Evolutionary conservation across 2,797 vertebrate genomes (phyloP).

Genomic region (Melanotaenia boesemani): DNA sequence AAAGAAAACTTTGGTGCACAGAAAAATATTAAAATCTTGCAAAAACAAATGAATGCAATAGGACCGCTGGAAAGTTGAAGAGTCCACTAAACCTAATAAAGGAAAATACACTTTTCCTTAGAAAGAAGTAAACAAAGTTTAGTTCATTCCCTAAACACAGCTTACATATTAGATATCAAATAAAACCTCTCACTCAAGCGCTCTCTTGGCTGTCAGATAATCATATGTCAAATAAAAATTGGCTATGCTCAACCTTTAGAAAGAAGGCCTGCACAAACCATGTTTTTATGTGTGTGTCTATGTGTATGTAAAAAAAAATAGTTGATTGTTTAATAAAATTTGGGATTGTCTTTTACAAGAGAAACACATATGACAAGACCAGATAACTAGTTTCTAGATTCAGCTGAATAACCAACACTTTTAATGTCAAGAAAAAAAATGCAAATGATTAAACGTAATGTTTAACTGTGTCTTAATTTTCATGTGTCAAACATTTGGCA

Average conservation of each 20-base stretch:
- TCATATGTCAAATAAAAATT: conserved; percentile 14
- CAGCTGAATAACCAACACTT: background rate
- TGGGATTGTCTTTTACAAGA: background rate
- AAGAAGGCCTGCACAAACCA: conserved; percentile 21
- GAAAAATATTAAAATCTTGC: background rate
- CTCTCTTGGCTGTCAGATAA: conserved; percentile 22
- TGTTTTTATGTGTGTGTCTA: conserved; percentile 3
- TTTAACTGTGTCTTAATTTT: background rate
- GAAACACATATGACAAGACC: background rate
- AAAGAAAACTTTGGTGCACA: background rate
- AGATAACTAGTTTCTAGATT: background rate
- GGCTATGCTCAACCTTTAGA: conserved; percentile 19
- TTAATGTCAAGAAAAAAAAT: conserved; percentile 4
- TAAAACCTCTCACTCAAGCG: background rate
- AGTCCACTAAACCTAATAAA: background rate
- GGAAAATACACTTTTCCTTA: background rate
- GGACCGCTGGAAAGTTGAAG: background rate
- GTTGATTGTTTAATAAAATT: conserved; percentile 11
- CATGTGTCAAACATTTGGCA: background rate
- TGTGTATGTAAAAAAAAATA: background rate
- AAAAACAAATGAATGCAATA: background rate
- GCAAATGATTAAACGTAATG: background rate
- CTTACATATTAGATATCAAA: conserved; percentile 21
- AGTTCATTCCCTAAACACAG: background rate
- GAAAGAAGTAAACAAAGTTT: conserved; percentile 7